Evolutionary conservation across 2,113 vertebrate species (phyloP).

Genomic region (Philantomba maxwellii): DNA sequence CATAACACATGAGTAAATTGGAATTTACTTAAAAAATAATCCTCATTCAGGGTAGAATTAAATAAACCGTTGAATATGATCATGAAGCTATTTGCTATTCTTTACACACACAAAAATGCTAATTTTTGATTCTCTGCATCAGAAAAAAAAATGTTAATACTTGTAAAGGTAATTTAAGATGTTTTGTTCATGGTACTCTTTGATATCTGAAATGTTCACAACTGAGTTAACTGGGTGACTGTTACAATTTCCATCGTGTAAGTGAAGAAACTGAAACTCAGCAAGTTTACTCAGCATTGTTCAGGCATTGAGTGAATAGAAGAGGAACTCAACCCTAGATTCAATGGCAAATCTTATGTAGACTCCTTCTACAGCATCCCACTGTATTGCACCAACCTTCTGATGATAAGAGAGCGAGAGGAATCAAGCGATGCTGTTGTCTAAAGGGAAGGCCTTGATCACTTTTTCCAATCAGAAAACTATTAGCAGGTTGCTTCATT

Average conservation of each 20-base stretch:
- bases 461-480: conserved; percentile 20
- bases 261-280: neutral
- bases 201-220: neutral
- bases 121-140: neutral
- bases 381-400: neutral
- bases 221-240: neutral
- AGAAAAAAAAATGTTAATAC: neutral
- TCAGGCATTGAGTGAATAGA: neutral
- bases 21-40: conserved; percentile 34
- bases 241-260: neutral
- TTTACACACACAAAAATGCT: neutral
- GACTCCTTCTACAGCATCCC: neutral
- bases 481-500: conserved; percentile 49
- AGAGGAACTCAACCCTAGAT: neutral
- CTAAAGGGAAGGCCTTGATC: conserved; percentile 9
- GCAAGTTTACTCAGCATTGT: neutral
- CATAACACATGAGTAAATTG: neutral
- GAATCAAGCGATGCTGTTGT: neutral
- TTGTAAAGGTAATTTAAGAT: neutral
- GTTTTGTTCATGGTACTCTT: neutral
- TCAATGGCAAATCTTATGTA: neutral
- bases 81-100: neutral
- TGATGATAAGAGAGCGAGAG: neutral
- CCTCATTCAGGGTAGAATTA: neutral
- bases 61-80: neutral